These are phyloP conservation scores for Andricus curvator DNA, from an alignment of 2,888 invertebrate genomes.

Conservation along the genomic window DNA sequence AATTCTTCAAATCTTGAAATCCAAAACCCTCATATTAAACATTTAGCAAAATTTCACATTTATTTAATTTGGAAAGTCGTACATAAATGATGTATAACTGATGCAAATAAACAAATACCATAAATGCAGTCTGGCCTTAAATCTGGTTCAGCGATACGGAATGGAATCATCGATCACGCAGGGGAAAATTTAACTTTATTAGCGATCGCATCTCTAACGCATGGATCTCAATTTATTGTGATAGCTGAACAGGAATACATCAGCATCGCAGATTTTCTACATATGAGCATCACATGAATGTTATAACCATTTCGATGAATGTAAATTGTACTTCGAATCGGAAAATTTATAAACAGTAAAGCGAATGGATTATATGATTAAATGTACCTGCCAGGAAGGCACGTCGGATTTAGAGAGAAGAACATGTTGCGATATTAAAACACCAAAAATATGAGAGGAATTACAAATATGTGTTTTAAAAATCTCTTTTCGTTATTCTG, in stretches of 20 bases:
- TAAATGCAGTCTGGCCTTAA: slow-evolving; percentile 24
- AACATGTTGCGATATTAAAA: slow-evolving; percentile 32
- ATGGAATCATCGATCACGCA: slow-evolving; percentile 37
- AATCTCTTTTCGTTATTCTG: not conserved
- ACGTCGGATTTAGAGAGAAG: slow-evolving; percentile 26
- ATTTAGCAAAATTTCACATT: too few relatives aligned
- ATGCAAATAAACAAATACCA: slow-evolving; percentile 15
- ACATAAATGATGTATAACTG: slow-evolving; percentile 13
- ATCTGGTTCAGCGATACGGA: slow-evolving; percentile 16
- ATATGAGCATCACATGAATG: slow-evolving; percentile 28
- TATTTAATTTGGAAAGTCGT: too few relatives aligned
- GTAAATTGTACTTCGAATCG: slow-evolving; percentile 11
- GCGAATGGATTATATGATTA: slow-evolving; percentile 35
- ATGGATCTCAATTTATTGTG: slow-evolving; percentile 38
- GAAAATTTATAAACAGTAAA: slow-evolving; percentile 34
- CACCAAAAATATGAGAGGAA: slow-evolving; percentile 23
- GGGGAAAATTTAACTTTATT: slow-evolving; percentile 37
- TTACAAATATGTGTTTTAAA: slow-evolving; percentile 15
- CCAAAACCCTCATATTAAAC: too few relatives aligned
- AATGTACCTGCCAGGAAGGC: slow-evolving; percentile 29
- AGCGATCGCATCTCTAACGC: slow-evolving; percentile 37
- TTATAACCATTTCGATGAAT: slow-evolving; percentile 32
- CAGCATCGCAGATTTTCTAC: slow-evolving; percentile 32
- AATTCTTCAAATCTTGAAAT: too few relatives aligned
- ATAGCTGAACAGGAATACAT: slow-evolving; percentile 38